phyloP scores from a whole-genome alignment of 2,797 vertebrate genomes.

The Alectoris magna region DNA sequence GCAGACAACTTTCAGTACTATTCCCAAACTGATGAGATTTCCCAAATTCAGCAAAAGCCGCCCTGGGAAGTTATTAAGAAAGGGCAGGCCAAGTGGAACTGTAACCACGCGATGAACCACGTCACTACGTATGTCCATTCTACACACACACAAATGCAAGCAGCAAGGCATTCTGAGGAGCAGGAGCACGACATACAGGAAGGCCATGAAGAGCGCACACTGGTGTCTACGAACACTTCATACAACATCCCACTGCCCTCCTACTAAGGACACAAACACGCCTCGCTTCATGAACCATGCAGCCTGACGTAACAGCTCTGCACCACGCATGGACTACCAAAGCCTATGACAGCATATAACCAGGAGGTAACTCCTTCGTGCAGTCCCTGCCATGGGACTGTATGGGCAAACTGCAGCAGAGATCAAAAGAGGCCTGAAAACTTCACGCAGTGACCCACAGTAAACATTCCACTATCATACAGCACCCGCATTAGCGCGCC shows the following conservation, averaged over 20 bases:
- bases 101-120: neutral
- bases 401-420: neutral
- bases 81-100: neutral
- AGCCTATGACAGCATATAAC: neutral
- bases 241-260: neutral
- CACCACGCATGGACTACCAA: neutral
- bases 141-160: neutral
- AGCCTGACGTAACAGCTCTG: neutral
- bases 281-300: neutral
- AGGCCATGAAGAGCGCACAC: neutral
- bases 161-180: neutral
- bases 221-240: neutral
- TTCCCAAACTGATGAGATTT: neutral
- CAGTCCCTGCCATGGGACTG: neutral
- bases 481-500: neutral
- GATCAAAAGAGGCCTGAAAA: neutral
- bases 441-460: neutral
- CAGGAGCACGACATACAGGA: rapidly evolving
- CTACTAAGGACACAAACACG: neutral
- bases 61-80: neutral
- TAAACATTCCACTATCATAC: neutral
- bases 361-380: neutral
- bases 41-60: neutral
- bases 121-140: neutral
- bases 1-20: neutral